A percentile compares a stretch with the other conserved stretches of the same genome.
Conservation (phyloP, 2,888 invertebrate genomes). For the Diaperis boleti region DNA sequence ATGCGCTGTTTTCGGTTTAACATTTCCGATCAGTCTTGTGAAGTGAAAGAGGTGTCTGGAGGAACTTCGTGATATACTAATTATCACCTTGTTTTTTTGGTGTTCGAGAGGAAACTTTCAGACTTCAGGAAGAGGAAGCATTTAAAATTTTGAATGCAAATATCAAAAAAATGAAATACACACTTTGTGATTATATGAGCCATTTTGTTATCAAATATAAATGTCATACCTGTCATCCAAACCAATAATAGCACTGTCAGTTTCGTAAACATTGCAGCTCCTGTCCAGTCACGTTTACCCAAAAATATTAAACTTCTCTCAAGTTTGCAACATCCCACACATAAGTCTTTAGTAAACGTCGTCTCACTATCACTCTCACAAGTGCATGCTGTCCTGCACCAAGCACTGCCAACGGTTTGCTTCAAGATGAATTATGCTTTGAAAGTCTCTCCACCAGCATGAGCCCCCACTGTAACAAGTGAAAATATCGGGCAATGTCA, state of each 20-base stretch:
- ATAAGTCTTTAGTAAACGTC: neutral
- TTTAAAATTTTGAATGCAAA: too few species aligned
- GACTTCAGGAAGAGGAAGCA: too few species aligned
- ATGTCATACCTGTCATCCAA: slow-evolving; percentile 3
- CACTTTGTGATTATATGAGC: too few species aligned
- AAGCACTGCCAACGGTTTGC: slow-evolving; percentile 25
- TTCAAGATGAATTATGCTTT: slow-evolving; percentile 26
- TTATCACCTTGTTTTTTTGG: too few species aligned
- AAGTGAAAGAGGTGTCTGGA: too few species aligned
- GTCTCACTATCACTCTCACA: slow-evolving; percentile 32
- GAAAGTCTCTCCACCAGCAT: slow-evolving; percentile 31
- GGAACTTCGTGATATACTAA: too few species aligned
- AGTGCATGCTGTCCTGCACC: slow-evolving; percentile 23
- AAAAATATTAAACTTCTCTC: neutral
- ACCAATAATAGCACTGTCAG: neutral
- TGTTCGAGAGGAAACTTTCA: too few species aligned
- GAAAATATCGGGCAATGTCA: slow-evolving; percentile 45
- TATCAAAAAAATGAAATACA: too few species aligned
- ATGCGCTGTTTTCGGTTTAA: neutral
- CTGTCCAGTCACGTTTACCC: slow-evolving; percentile 5
- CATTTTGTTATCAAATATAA: neutral
- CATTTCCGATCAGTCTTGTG: neutral
- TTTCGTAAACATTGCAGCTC: neutral
- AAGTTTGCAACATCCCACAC: slow-evolving; percentile 9
- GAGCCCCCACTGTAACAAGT: slow-evolving; percentile 38